Evolutionary conservation across 1,140 invertebrate genomes (phyloP), one percentile per base, ranked within the genome.

Genomic region (Zophobas atratus): DNA sequence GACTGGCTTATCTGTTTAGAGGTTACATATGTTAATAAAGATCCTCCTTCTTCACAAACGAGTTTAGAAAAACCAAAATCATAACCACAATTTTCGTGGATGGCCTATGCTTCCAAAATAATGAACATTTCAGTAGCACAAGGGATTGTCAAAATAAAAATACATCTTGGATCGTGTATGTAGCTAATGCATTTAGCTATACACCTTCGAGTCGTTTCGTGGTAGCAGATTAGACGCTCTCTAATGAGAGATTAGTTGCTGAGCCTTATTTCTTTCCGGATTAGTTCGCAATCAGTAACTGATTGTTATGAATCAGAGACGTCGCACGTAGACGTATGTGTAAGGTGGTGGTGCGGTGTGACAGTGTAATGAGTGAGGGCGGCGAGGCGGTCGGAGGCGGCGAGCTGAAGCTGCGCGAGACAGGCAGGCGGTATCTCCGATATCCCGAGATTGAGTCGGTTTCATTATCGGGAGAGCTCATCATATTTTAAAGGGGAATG

Each of bases 401-500:
- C 56, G 60, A 32, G 60, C 20, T 43, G 39, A 32, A 67, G 60
- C 60, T 67, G 60, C 60, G 60, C 60, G 60, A 67, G 60, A 67
- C 60, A 67, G 60, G 60, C 60, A 43, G 60, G 60, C 60, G 60
- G 60, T 67, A 67, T 67, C 60, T 67, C 76, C 72, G 78, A 82
- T 84, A 80, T 82, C 80, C 79, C 3, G 78, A 84, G 84, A 85
- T 85, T 84, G 82, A 83, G 79, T 80, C 78, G 79, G 82, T 86
- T 86, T 86, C 85, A 86, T 86, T 86, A 86, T 85, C 83, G 84
- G 82, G 79, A 86, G 81, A 86, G 84, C 85, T 86, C 84, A 85
- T 86, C 84, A 86, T 86, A 86, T 85, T 85, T 86, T 86, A 86
- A 86, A 85, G 84, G 84, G 85, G 85, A 84, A 84, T 82, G 85